Conservation (phyloP, 2,888 invertebrate species). For the Drosophila anomalipes region DNA sequence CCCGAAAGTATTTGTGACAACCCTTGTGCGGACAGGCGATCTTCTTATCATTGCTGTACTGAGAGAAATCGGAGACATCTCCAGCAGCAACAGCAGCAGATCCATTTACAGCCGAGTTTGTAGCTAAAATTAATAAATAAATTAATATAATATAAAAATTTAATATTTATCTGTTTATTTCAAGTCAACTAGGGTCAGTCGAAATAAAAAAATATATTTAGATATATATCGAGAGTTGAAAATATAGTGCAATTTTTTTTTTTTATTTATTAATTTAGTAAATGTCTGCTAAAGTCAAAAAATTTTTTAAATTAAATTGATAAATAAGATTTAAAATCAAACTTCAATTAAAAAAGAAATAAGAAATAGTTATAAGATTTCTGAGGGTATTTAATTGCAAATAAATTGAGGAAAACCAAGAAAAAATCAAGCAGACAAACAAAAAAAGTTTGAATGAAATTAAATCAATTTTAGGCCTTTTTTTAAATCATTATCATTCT, state of each 20-base stretch:
- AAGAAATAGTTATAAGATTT: background rate
- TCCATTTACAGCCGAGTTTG: slow-evolving; percentile 19
- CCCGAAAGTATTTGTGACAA: slow-evolving; percentile 98
- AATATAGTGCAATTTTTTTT: background rate
- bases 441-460: background rate
- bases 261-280: background rate
- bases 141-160: background rate
- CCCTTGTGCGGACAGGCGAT: slow-evolving; percentile 97
- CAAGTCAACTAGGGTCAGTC: background rate
- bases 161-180: background rate
- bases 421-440: background rate
- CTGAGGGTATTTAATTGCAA: background rate
- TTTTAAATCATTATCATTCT: background rate
- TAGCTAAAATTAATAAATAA: background rate
- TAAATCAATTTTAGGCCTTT: background rate
- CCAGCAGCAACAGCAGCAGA: slow-evolving; percentile 2
- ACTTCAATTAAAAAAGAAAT: background rate
- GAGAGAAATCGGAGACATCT: slow-evolving; percentile 34
- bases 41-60: slow-evolving; percentile 65
- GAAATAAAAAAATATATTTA: background rate
- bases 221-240: background rate
- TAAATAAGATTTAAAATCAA: background rate
- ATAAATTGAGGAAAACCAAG: background rate
- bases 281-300: background rate
- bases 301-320: no score